phyloP scores from a whole-genome alignment of 2,888 invertebrate species.

The Lordiphosa andalusiaca region DNA sequence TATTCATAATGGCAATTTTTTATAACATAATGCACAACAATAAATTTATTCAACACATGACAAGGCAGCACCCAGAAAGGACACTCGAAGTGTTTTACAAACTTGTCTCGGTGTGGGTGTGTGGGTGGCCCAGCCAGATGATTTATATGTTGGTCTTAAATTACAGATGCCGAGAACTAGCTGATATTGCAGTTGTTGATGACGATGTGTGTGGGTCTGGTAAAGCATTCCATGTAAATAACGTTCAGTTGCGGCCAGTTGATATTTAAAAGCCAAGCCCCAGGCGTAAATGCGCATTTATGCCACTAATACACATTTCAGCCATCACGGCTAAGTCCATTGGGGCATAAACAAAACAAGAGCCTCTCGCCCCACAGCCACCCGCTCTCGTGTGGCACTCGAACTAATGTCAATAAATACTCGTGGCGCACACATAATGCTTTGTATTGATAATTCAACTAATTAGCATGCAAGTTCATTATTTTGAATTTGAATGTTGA shows the following conservation, averaged over 20 bases:
- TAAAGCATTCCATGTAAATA: constrained; percentile 36
- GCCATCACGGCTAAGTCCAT: constrained; percentile 27
- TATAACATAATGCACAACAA: constrained; percentile 70
- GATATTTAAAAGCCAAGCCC: constrained; percentile 36
- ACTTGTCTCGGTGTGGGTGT: constrained; percentile 22
- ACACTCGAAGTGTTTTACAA: constrained; percentile 44
- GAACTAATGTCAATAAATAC: constrained; percentile 54
- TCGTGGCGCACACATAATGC: constrained; percentile 24
- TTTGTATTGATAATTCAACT: constrained; percentile 56
- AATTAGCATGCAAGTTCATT: constrained; percentile 73
- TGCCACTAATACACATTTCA: constrained; percentile 35
- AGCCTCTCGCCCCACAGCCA: constrained; percentile 2
- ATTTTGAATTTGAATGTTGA: constrained; percentile 54
- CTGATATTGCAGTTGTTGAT: constrained; percentile 61
- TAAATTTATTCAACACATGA: constrained; percentile 72
- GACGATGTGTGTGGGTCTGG: constrained; percentile 15
- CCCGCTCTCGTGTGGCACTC: constrained; percentile 1
- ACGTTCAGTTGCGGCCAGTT: constrained; percentile 31
- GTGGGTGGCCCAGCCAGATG: constrained; percentile 38
- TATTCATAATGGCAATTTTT: constrained; percentile 68
- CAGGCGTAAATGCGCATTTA: constrained; percentile 33
- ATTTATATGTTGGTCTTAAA: constrained; percentile 63
- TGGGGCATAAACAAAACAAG: constrained; percentile 34
- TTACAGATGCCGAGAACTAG: constrained; percentile 57
- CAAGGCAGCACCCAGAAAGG: constrained; percentile 32